Conservation (phyloP, 2,113 vertebrate genomes). For the Baryphthengus martii region DNA sequence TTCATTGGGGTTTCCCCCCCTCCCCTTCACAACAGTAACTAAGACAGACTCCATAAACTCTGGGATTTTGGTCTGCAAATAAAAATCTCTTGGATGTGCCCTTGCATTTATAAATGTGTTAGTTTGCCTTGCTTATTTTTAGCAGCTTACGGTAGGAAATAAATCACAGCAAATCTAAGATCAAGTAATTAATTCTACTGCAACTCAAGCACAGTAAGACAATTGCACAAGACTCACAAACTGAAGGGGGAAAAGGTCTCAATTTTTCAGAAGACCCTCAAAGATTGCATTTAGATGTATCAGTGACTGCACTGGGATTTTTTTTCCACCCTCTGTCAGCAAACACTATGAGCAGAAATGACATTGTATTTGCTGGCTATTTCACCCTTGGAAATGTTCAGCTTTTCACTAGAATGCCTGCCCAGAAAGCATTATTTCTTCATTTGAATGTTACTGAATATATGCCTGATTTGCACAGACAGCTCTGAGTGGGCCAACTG, state of each 20-base stretch:
- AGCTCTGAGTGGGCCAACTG: not conserved
- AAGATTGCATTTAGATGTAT: not conserved
- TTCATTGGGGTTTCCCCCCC: not conserved
- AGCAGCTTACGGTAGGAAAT: not conserved
- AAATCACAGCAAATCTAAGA: not conserved
- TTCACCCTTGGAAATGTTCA: not conserved
- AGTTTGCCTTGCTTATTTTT: not conserved
- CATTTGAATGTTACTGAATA: not conserved
- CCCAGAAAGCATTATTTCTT: not conserved
- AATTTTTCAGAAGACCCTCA: not conserved
- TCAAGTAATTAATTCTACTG: not conserved
- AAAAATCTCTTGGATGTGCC: not conserved
- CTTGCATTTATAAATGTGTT: not conserved
- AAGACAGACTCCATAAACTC: conserved; percentile 28
- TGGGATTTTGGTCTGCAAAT: conserved; percentile 1
- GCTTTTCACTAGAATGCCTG: not conserved
- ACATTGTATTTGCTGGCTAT: not conserved
- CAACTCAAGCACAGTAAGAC: not conserved
- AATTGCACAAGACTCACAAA: not conserved
- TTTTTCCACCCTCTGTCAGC: not conserved
- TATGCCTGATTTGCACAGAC: not conserved
- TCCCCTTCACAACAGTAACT: not conserved
- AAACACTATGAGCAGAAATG: not conserved
- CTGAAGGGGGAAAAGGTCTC: not conserved
- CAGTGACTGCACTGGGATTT: not conserved